Evolutionary conservation across 2,888 invertebrate species (phyloP).

Genomic region (Polydrusus pterygomalis): DNA sequence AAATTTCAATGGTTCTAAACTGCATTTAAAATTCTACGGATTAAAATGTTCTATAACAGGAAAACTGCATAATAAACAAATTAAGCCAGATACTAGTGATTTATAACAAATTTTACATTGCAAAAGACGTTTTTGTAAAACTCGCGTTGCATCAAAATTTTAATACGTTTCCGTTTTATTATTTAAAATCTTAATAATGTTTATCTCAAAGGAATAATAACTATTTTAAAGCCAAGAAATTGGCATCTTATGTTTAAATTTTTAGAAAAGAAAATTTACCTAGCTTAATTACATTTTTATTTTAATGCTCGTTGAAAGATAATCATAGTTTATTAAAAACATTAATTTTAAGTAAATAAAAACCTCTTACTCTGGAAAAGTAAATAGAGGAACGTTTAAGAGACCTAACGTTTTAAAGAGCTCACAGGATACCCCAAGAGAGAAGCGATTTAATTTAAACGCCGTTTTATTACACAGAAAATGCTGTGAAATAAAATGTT

Average conservation of each 20-base stretch:
- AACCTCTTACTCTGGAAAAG: neutral
- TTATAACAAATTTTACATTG: neutral
- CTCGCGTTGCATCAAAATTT: no score
- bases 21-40: constrained; percentile 3
- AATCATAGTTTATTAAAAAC: neutral
- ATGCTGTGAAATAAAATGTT: neutral
- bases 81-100: neutral
- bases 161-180: no score
- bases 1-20: neutral
- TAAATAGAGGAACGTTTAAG: neutral
- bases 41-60: neutral
- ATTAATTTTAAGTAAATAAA: neutral
- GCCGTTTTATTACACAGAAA: constrained; percentile 1
- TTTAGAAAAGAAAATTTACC: no score
- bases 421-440: constrained; percentile 2
- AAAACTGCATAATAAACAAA: neutral
- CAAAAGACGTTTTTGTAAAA: neutral
- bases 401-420: neutral
- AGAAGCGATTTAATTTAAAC: constrained; percentile 1
- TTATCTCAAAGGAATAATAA: no score
- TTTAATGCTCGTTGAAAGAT: no score
- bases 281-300: no score
- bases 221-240: no score
- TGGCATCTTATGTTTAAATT: no score
- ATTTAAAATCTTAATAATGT: no score